A percentile compares a stretch with the other conserved stretches of the same genome.
Evolutionary conservation across 2,113 vertebrate genomes (phyloP).

Genomic region (Melanotaenia duboulayi): DNA sequence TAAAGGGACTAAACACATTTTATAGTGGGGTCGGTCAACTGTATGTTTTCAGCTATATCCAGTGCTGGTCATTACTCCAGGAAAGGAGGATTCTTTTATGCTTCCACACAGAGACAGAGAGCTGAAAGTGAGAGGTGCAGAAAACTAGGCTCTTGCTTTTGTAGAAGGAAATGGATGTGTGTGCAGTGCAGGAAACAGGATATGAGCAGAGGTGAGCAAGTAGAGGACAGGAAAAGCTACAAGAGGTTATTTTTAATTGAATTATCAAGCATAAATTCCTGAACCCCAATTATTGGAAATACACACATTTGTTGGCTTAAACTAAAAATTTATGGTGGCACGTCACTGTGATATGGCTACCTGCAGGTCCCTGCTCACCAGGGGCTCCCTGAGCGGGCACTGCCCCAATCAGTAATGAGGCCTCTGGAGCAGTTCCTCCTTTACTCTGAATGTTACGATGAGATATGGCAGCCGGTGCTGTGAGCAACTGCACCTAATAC

Average conservation of each 20-base stretch:
- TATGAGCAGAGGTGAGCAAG: conserved; percentile 51
- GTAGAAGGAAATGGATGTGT: conserved; percentile 56
- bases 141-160: conserved; percentile 36
- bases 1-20: conserved; percentile 12
- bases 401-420: conserved; percentile 82
- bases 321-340: not conserved
- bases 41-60: conserved; percentile 35
- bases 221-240: conserved; percentile 30
- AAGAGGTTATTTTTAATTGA: conserved; percentile 34
- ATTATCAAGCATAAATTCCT: conserved; percentile 32
- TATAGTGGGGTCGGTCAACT: conserved; percentile 26
- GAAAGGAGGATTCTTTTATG: conserved; percentile 31
- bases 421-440: conserved; percentile 53
- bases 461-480: conserved; percentile 56
- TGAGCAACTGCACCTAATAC: conserved; percentile 87
- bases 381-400: conserved; percentile 83
- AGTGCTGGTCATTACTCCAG: conserved; percentile 54
- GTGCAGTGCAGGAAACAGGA: conserved; percentile 54
- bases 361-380: conserved; percentile 83
- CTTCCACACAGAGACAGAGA: conserved; percentile 42
- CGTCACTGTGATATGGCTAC: conserved; percentile 61
- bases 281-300: conserved; percentile 10
- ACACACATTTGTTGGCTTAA: not conserved
- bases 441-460: conserved; percentile 58
- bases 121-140: conserved; percentile 44